Evolutionary conservation across 2,888 invertebrate genomes (phyloP), one percentile per base, ranked within the genome.

Genomic region (Ennomos fuscantarius): DNA sequence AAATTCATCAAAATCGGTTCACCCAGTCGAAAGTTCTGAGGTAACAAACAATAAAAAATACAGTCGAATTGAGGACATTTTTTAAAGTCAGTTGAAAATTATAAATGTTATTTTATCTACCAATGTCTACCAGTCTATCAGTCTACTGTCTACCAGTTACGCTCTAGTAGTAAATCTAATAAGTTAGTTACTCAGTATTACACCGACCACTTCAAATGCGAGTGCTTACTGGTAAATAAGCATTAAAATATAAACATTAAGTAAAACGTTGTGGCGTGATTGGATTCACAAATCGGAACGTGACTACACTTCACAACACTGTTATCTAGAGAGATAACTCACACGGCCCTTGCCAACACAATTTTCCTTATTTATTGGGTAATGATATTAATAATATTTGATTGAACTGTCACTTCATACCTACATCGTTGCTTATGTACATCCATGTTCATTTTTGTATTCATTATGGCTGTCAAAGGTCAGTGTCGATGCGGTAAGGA

Each of bases 301-400:
- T 24, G 24, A 24, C 9, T 41, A 36, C 11, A 42, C 13, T 15
- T 52, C 36, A 34, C 34, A 40, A 24, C 45, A 15, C 11, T 41
- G 39, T 47, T 59, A 59, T 58, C 49, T 53, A 6, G 24, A 12
- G 10, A 59, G 46, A 54, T 54, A 54, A 50, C 34, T 54, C 24
- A 15, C 13, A 44, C 33, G 31, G 50, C 13, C 40, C 12, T 13
- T 33, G n/a, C 41, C 33, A 36, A 34, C 33, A 10, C 9, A 2
- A 13, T 47, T 48, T 52, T 47, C 51, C 43, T 45, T 48, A 24
- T 56, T 50, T 45, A 56, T 48, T 40, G 34, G 37, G 40, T 15
- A 9, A 55, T 36, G 39, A 24, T 24, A 6, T 24, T 15, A 9
- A 55, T 36, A 41, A 24, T 24, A 6, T 24, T 24, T 24, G 33